phyloP scores from a whole-genome alignment of 2,888 invertebrate genomes.

The Hedychridium roseum region DNA sequence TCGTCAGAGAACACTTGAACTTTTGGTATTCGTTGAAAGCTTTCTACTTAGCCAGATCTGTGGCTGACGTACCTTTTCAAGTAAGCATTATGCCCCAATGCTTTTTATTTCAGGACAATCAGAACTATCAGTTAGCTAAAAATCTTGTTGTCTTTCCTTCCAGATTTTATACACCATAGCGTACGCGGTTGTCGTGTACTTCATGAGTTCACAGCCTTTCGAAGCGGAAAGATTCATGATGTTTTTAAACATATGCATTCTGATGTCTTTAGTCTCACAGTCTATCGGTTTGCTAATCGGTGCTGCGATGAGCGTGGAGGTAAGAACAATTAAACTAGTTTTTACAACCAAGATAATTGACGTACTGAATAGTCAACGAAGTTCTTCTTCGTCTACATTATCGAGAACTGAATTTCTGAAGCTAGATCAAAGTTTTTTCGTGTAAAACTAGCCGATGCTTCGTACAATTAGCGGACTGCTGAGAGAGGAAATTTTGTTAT shows the following conservation, averaged over 20 bases:
- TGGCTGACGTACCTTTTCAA: slow-evolving; percentile 96
- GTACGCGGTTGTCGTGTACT: slow-evolving; percentile 81
- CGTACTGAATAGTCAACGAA: no score
- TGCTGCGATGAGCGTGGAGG: slow-evolving; percentile 88
- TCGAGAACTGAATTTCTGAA: no score
- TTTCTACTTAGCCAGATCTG: slow-evolving; percentile 96
- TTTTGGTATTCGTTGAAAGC: slow-evolving; percentile 97
- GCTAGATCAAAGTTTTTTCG: no score
- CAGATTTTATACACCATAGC: slow-evolving; percentile 62
- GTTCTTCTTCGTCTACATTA: no score
- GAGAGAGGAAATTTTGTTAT: slow-evolving; percentile 10
- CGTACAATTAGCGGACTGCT: no score
- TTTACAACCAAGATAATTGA: no score
- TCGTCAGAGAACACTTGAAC: slow-evolving; percentile 93
- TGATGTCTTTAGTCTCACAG: slow-evolving; percentile 91
- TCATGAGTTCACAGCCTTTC: slow-evolving; percentile 95
- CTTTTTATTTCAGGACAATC: slow-evolving; percentile 10
- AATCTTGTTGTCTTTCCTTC: background rate
- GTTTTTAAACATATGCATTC: slow-evolving; percentile 78
- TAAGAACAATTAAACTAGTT: no score
- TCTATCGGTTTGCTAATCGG: slow-evolving; percentile 92
- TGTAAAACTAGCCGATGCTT: no score
- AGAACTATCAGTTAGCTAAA: background rate
- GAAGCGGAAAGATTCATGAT: slow-evolving; percentile 83
- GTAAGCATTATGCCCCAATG: slow-evolving; percentile 65